These are phyloP conservation scores for Pyrrhosoma nymphula DNA, from an alignment of 2,888 invertebrate genomes.

Conservation along the genomic window DNA sequence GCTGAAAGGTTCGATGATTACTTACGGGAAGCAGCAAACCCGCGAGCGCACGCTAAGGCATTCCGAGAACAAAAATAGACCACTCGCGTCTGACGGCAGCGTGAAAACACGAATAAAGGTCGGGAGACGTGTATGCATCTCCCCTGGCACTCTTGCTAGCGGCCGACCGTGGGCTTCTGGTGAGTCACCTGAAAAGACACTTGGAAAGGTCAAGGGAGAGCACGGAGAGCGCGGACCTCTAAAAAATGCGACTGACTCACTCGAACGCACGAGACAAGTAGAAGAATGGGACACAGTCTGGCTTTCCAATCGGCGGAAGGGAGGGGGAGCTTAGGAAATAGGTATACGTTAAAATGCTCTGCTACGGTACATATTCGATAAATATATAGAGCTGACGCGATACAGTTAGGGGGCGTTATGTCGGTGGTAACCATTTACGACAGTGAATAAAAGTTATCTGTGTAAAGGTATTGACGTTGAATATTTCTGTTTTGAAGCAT, in stretches of 20 bases:
- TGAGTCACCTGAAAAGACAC: not conserved
- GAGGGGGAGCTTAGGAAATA: not conserved
- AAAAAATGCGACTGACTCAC: conserved; percentile 32
- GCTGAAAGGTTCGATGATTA: not conserved
- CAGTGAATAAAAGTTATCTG: too few relatives aligned
- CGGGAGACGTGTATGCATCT: not conserved
- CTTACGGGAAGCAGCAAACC: not conserved
- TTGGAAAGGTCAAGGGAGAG: not conserved
- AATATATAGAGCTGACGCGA: too few relatives aligned
- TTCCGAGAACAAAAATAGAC: not conserved
- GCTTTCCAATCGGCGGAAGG: not conserved
- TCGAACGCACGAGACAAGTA: not conserved
- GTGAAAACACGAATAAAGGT: not conserved
- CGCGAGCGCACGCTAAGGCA: not conserved
- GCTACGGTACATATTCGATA: too few relatives aligned
- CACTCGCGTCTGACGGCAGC: not conserved
- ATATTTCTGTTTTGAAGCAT: too few relatives aligned
- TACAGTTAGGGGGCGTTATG: too few relatives aligned
- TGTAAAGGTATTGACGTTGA: too few relatives aligned
- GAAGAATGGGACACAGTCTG: too few relatives aligned
- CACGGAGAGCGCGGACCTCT: not conserved
- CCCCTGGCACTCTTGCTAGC: not conserved
- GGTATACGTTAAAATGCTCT: too few relatives aligned
- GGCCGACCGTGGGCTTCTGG: not conserved
- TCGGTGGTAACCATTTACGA: too few relatives aligned